Evolutionary conservation across 2,888 invertebrate genomes (phyloP).

Genomic region (Aelia acuminata): DNA sequence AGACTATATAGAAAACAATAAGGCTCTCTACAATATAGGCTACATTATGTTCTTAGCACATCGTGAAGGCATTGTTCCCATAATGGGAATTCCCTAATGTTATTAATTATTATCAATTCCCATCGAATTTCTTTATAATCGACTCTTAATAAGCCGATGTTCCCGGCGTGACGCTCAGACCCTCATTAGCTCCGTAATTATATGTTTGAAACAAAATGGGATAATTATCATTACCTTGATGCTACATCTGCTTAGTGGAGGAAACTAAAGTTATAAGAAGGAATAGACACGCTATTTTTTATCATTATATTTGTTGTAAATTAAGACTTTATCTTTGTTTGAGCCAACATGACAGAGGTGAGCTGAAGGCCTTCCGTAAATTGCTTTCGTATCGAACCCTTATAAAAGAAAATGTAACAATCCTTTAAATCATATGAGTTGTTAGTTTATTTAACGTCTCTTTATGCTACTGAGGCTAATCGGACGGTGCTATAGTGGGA

Average conservation of each 20-base stretch:
- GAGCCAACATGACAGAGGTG: too few species aligned
- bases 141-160: constrained; percentile 17
- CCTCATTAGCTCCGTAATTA: constrained; percentile 31
- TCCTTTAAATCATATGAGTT: too few species aligned
- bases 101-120: neutral
- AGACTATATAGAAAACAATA: neutral
- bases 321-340: neutral
- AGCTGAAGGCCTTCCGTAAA: too few species aligned
- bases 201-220: constrained; percentile 29
- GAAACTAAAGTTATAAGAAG: neutral
- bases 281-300: neutral
- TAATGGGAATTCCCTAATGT: neutral
- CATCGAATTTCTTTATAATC: constrained; percentile 18
- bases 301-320: too few species aligned
- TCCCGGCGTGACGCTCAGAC: neutral
- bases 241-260: neutral
- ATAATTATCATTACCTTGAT: constrained; percentile 43
- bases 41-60: constrained; percentile 14
- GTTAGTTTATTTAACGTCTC: too few species aligned
- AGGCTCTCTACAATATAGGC: neutral
- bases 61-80: neutral
- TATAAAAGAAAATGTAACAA: too few species aligned
- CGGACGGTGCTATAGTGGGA: too few species aligned
- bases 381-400: too few species aligned
- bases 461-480: too few species aligned